Evolutionary conservation across 1,140 invertebrate genomes (phyloP).

Genomic region (Drosophila simulans): DNA sequence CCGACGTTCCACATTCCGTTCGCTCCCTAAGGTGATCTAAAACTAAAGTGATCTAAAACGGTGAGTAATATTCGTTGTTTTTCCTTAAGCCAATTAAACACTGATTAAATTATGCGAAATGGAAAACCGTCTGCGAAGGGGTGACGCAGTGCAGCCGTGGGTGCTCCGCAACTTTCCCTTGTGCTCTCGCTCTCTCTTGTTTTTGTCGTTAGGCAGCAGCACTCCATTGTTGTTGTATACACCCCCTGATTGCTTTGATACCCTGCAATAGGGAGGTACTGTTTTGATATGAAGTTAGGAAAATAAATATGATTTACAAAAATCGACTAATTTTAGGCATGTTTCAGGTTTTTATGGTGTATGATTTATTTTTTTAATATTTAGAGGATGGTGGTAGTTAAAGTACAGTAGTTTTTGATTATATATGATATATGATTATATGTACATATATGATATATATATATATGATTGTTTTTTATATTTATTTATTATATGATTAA

Average conservation of each 20-base stretch:
- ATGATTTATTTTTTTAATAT: too few species aligned
- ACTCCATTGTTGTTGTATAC: slow-evolving; percentile 41
- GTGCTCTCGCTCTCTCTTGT: slow-evolving; percentile 30
- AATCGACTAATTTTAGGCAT: too few species aligned
- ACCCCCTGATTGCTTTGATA: slow-evolving; percentile 48
- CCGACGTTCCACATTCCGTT: slow-evolving; percentile 53
- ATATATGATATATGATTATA: too few species aligned
- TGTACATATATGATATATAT: too few species aligned
- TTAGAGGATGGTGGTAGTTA: too few species aligned
- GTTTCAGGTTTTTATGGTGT: too few species aligned
- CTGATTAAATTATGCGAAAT: slow-evolving; percentile 39
- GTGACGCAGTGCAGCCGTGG: slow-evolving; percentile 5
- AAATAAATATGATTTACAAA: background rate
- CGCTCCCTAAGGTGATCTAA: slow-evolving; percentile 47
- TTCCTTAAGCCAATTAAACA: slow-evolving; percentile 64
- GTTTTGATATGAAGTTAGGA: background rate
- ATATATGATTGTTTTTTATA: too few species aligned
- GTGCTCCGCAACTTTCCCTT: slow-evolving; percentile 31
- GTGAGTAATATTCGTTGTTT: slow-evolving; percentile 67
- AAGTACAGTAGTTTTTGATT: too few species aligned
- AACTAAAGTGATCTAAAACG: slow-evolving; percentile 50
- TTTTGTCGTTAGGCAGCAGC: slow-evolving; percentile 3
- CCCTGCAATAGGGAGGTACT: background rate
- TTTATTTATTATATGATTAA: too few species aligned
- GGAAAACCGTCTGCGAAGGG: slow-evolving; percentile 11